These are phyloP conservation scores for Cyanistes caeruleus DNA, from an alignment of 2,113 vertebrate species.

Conservation along the genomic window DNA sequence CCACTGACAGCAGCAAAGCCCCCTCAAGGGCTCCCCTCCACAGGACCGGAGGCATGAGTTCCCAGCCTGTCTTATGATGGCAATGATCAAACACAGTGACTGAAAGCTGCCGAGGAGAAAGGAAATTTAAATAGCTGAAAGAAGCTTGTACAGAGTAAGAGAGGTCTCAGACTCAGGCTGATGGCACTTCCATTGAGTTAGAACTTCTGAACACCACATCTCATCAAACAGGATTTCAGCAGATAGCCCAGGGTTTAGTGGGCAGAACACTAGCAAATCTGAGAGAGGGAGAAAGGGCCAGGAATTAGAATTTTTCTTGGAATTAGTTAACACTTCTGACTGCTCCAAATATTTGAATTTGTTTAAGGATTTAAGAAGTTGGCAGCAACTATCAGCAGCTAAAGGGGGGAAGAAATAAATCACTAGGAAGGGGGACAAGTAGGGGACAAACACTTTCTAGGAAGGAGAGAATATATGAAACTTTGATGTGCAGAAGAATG, in stretches of 20 bases:
- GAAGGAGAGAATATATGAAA: not conserved
- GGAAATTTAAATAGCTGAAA: not conserved
- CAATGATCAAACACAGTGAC: not conserved
- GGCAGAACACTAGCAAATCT: not conserved
- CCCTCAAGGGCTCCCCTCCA: not conserved
- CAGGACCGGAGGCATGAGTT: not conserved
- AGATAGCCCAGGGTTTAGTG: not conserved
- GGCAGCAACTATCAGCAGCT: not conserved
- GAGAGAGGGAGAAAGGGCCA: not conserved
- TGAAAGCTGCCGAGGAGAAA: not conserved
- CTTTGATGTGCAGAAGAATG: not conserved
- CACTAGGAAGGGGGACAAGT: not conserved
- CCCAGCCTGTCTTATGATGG: not conserved
- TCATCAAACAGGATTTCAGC: not conserved
- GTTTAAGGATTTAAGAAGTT: not conserved
- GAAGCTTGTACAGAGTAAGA: not conserved
- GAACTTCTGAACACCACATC: not conserved
- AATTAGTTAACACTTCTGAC: not conserved
- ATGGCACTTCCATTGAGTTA: not conserved
- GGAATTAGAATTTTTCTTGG: not conserved
- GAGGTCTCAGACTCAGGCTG: not conserved
- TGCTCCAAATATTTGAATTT: not conserved
- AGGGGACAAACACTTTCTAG: not conserved
- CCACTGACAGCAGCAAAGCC: not conserved
- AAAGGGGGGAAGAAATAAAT: not conserved